Base-by-base conservation (phyloP, 2,797 vertebrate species). In the Ptychobarbus kaznakovi region DNA sequence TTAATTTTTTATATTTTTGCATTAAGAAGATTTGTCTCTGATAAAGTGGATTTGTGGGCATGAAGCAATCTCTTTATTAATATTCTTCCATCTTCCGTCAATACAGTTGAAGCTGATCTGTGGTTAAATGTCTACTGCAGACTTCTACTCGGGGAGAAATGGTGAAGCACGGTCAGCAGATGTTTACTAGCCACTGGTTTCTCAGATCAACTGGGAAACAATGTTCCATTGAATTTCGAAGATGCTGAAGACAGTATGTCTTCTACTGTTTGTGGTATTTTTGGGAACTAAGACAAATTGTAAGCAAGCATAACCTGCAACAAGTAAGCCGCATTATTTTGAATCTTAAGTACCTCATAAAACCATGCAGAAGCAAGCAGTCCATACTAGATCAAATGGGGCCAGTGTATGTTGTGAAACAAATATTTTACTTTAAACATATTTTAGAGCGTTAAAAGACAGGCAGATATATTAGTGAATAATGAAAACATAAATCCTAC, bases 381-480 rank as follows among this genome's bases (percentile, higher is more conserved):
- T 38, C 46, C 10, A n/a, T 56, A 38, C 49, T 22, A 56, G 5
- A 76, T 38, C 13, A 35, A 56, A 38, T 53, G 49, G 15, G 28
- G 28, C 25, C 10, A 53, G 20, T 11, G 11, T 22, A 18, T 38
- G 10, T 32, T 51, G 46, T 46, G 42, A 51, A 28, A 63, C 4
- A 3, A 2, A 28, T n/a, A 13, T 25, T 65, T 32, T 28, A 63
- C 61, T 28, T 65, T 32, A 84, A 86, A 81, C 87, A 86, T 78
- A 86, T 83, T 87, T 78, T 56, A 70, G 51, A 82, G 75, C 28
- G 72, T 83, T 81, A 84, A 78, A 83, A 85, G 69, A 74, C n/a
- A 42, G 40, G 44, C 49, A 79, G 28, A 40, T 68, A 85, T 40
- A 38, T 75, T 65, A 84, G 28, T 66, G 68, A 81, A 80, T 69